Evolutionary conservation across 2,113 vertebrate species (phyloP).

Genomic region (Hippocampus guttulatus): DNA sequence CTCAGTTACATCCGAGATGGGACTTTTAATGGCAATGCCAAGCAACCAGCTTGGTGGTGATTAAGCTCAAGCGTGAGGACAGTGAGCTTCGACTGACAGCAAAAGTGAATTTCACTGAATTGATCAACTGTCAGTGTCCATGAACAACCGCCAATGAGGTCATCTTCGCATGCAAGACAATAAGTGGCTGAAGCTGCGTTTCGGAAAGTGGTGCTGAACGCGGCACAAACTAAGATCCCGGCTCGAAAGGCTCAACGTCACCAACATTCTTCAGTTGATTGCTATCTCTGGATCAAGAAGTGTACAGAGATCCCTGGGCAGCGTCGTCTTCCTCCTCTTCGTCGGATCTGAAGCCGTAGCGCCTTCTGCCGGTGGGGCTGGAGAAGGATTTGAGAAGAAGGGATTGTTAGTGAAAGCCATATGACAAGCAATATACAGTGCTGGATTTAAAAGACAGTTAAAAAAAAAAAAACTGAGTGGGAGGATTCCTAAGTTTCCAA

Average conservation of each 20-base stretch:
- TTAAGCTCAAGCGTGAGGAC: conserved; percentile 20
- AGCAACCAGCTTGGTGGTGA: conserved; percentile 15
- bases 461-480: neutral
- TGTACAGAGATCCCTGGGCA: conserved; percentile 61
- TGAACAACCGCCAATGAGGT: neutral
- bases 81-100: neutral
- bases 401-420: conserved; percentile 6
- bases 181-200: neutral
- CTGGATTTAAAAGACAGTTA: neutral
- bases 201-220: neutral
- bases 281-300: conserved; percentile 60
- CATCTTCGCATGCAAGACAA: conserved; percentile 34
- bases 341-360: conserved; percentile 77
- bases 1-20: conserved; percentile 43
- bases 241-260: conserved; percentile 73
- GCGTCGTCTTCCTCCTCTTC: conserved; percentile 78
- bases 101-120: too few relatives aligned
- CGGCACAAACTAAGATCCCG: conserved; percentile 37
- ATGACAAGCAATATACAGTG: neutral
- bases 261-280: conserved; percentile 74
- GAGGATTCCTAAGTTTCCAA: neutral
- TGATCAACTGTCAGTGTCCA: conserved; percentile 1
- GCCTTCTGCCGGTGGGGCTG: conserved; percentile 81
- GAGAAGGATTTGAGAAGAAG: neutral
- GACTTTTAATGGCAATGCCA: conserved; percentile 18